Evolutionary conservation across 2,888 invertebrate species (phyloP).

Genomic region (Dolichopus griseipennis): DNA sequence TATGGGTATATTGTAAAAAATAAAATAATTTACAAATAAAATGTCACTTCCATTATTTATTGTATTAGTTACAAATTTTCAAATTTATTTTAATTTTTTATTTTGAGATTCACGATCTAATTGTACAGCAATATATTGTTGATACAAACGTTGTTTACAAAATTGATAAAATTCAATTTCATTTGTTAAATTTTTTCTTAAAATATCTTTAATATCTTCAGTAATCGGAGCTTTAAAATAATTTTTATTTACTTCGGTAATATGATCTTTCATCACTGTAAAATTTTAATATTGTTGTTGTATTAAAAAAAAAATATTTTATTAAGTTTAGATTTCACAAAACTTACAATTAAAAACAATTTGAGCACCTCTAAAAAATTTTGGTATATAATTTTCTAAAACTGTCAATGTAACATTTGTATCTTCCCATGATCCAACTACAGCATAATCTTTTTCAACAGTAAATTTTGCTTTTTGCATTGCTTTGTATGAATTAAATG

Average conservation of each 20-base stretch:
- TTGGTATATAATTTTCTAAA: constrained; percentile 66
- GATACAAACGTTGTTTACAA: constrained; percentile 72
- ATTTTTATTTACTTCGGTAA: constrained; percentile 42
- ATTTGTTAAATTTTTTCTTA: constrained; percentile 71
- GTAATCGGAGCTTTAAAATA: constrained; percentile 75
- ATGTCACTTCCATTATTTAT: no score
- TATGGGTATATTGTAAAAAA: no score
- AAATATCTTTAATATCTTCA: constrained; percentile 71
- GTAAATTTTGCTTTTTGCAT: constrained; percentile 67
- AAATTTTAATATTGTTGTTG: background rate
- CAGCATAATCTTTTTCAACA: constrained; percentile 73
- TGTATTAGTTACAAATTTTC: no score
- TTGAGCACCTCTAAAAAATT: constrained; percentile 65
- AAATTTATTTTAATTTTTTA: background rate
- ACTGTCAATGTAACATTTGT: constrained; percentile 69
- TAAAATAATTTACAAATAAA: no score
- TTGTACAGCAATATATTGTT: constrained; percentile 59
- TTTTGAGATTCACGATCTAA: background rate
- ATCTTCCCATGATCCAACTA: constrained; percentile 74
- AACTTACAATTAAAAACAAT: constrained; percentile 66
- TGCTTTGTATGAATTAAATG: constrained; percentile 68
- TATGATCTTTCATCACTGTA: background rate
- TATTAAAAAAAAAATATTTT: no score
- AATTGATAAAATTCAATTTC: constrained; percentile 90
- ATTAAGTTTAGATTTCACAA: constrained; percentile 53